Percentiles rank a stretch among this genome's conserved stretches.
These are phyloP conservation scores for Zoanthus gigantus DNA, from an alignment of 92 coral and sea anemone species.

Conservation along the genomic window DNA sequence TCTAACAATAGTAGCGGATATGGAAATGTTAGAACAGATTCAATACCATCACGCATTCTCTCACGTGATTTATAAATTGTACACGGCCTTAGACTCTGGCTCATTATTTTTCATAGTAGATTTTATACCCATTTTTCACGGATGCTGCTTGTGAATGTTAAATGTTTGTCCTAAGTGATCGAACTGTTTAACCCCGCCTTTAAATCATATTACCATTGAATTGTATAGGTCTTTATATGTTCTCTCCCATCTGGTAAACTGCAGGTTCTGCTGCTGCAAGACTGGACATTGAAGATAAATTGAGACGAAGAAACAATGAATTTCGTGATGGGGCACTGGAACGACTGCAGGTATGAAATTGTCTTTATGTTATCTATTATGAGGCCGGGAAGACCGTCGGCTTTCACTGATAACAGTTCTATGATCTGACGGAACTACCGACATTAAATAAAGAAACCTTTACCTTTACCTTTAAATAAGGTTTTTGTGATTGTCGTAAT, in stretches of 20 bases:
- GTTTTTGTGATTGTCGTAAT: no score
- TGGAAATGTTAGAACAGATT: no score
- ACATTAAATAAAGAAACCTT: no score
- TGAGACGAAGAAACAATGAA: constrained; percentile 72
- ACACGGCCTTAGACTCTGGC: no score
- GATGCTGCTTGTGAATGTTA: neutral
- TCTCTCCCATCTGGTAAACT: neutral
- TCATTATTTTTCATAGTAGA: no score
- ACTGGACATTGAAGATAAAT: constrained; percentile 28
- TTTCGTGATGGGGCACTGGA: constrained; percentile 81
- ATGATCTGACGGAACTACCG: no score
- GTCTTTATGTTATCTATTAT: neutral
- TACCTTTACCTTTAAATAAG: no score
- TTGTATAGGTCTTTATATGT: neutral
- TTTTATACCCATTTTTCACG: neutral
- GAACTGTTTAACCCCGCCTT: neutral
- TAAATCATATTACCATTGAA: neutral
- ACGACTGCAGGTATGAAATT: constrained; percentile 71
- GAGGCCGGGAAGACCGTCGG: no score
- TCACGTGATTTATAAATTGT: no score
- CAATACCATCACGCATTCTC: no score
- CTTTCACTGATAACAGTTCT: no score
- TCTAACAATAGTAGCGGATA: no score
- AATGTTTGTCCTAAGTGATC: neutral
- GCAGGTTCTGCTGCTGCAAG: constrained; percentile 51